Evolutionary conservation across 2,888 invertebrate genomes (phyloP), one percentile per base, ranked within the genome.

Genomic region (Seira sanloemensis): DNA sequence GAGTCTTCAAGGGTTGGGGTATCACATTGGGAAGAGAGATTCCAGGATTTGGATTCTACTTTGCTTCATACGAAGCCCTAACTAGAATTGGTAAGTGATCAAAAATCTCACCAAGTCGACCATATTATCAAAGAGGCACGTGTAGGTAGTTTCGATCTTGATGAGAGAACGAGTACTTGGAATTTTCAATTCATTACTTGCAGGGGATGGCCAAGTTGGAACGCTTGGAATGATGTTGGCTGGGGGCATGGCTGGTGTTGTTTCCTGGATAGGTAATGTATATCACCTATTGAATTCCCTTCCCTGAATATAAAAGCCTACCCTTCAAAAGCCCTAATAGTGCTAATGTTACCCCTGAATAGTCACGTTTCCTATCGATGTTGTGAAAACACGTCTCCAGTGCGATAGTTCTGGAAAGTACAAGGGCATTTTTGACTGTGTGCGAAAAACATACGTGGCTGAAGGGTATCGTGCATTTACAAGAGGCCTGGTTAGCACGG

Each of bases 261-360:
- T 94, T 1, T 97, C 97, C 0, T 98, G 98, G 98, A 90, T 96
- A 0, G n/a, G n/a, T n/a, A n/a, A n/a, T n/a, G n/a, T n/a, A n/a
- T n/a, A n/a, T n/a, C n/a, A n/a, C n/a, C n/a, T n/a, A n/a, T n/a
- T n/a, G n/a, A n/a, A n/a, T n/a, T n/a, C n/a, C n/a, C n/a, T n/a
- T n/a, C n/a, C n/a, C n/a, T n/a, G n/a, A n/a, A n/a, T n/a, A n/a
- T n/a, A n/a, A n/a, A n/a, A n/a, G n/a, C n/a, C n/a, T n/a, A n/a
- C n/a, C n/a, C n/a, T n/a, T n/a, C n/a, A n/a, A n/a, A n/a, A n/a
- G n/a, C n/a, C n/a, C n/a, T n/a, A n/a, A n/a, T n/a, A n/a, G n/a
- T n/a, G n/a, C n/a, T n/a, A n/a, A n/a, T n/a, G n/a, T n/a, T n/a
- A n/a, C n/a, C n/a, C n/a, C n/a, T n/a, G n/a, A n/a, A n/a, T n/a